These are phyloP conservation scores for Toxonevra muliebris DNA, from an alignment of 2,888 invertebrate genomes.

Conservation along the genomic window DNA sequence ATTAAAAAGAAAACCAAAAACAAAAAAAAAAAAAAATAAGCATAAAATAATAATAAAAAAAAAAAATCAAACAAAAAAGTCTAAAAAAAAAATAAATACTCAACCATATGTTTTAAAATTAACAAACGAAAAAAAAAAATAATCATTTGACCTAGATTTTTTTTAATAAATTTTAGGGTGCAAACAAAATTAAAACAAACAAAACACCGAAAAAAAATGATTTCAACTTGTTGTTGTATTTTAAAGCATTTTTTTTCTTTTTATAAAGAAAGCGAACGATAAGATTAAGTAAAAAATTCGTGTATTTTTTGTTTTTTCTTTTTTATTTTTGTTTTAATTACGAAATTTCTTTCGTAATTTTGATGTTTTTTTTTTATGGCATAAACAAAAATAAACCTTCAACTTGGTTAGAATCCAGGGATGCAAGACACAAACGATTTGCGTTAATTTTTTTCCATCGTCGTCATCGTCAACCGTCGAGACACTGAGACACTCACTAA, in stretches of 20 bases:
- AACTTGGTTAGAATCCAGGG: conserved; percentile 53
- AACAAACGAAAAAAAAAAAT: conserved; percentile 14
- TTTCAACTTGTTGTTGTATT: conserved; percentile 10
- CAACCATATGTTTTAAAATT: conserved; percentile 3
- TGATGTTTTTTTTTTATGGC: conserved; percentile 21
- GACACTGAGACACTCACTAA: no score
- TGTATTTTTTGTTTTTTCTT: conserved; percentile 1
- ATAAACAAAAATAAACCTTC: conserved; percentile 52
- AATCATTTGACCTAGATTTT: conserved; percentile 30
- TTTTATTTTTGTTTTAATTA: neutral
- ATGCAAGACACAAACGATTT: conserved; percentile 27
- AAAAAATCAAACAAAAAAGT: neutral
- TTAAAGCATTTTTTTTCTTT: conserved; percentile 15
- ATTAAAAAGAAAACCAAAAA: conserved; percentile 14
- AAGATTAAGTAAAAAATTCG: conserved; percentile 36
- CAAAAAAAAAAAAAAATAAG: neutral
- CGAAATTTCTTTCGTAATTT: neutral
- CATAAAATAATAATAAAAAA: neutral
- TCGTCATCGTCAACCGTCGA: no score
- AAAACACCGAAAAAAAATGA: conserved; percentile 8
- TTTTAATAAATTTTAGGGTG: neutral
- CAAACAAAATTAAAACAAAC: conserved; percentile 16
- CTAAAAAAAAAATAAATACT: conserved; percentile 3
- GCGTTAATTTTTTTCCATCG: no score
- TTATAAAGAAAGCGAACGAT: conserved; percentile 34